These are phyloP conservation scores for Drosophila subobscura DNA, from an alignment of 1,140 invertebrate species.

Conservation along the genomic window DNA sequence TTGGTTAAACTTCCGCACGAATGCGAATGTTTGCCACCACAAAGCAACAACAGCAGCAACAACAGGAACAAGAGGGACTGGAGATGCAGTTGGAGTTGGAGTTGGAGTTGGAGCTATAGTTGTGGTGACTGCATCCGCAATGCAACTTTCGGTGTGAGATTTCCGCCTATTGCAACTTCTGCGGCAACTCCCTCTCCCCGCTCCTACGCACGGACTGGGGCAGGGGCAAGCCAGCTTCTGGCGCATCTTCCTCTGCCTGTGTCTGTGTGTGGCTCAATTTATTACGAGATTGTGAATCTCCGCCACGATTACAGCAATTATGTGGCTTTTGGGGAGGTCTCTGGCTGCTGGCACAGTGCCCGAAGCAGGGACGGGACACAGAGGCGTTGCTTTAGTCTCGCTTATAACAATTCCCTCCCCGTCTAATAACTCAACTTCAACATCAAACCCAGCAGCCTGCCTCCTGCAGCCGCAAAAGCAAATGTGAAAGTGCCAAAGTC, in stretches of 20 bases:
- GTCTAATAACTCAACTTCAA: slow-evolving; percentile 69
- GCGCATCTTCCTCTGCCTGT: slow-evolving; percentile 41
- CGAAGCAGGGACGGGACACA: slow-evolving; percentile 12
- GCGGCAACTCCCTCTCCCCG: slow-evolving; percentile 19
- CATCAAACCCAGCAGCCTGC: slow-evolving; percentile 20
- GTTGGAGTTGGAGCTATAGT: slow-evolving; percentile 13
- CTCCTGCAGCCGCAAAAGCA: slow-evolving; percentile 6
- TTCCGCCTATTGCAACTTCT: slow-evolving; percentile 69
- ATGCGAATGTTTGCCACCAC: slow-evolving; percentile 7
- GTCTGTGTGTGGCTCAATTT: slow-evolving; percentile 48
- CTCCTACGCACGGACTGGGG: slow-evolving; percentile 26
- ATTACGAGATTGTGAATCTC: slow-evolving; percentile 69
- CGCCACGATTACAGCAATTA: slow-evolving; percentile 69
- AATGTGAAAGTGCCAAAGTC: slow-evolving; percentile 60
- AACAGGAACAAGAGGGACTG: neutral
- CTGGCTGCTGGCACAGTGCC: slow-evolving; percentile 18
- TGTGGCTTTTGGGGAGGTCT: slow-evolving; percentile 47
- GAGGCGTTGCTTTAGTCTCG: neutral
- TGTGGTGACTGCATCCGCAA: slow-evolving; percentile 71
- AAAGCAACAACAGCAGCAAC: slow-evolving; percentile 4
- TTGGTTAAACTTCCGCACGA: slow-evolving; percentile 71
- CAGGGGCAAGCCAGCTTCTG: slow-evolving; percentile 31
- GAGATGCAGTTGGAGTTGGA: slow-evolving; percentile 12
- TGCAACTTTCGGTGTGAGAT: slow-evolving; percentile 72
- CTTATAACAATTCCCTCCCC: slow-evolving; percentile 19